These are phyloP conservation scores for Drosophila pruinosa DNA, from an alignment of 1,140 invertebrate genomes.

Conservation along the genomic window DNA sequence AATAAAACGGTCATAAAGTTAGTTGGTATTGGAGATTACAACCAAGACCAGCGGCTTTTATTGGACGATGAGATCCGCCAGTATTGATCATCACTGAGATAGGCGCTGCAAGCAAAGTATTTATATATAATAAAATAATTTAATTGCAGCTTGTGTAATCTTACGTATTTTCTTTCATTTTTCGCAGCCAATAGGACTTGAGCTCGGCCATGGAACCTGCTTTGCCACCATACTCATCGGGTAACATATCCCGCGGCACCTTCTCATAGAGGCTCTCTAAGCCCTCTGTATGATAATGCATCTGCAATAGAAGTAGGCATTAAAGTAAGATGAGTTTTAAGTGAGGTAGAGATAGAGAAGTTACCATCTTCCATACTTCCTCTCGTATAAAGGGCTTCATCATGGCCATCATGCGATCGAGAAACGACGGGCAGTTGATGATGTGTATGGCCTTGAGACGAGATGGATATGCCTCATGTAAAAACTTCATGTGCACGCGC, in stretches of 20 bases:
- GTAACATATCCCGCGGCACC: slow-evolving; percentile 86
- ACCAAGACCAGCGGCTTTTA: slow-evolving; percentile 71
- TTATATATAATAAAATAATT: no score
- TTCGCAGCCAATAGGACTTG: slow-evolving; percentile 84
- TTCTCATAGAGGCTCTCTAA: slow-evolving; percentile 85
- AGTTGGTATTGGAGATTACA: slow-evolving; percentile 21
- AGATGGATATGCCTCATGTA: slow-evolving; percentile 89
- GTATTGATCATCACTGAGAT: slow-evolving; percentile 65
- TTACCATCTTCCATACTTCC: slow-evolving; percentile 84
- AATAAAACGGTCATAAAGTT: background rate
- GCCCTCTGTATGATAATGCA: slow-evolving; percentile 86
- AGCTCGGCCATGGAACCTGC: slow-evolving; percentile 84
- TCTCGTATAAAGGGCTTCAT: slow-evolving; percentile 86
- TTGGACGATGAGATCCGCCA: slow-evolving; percentile 50
- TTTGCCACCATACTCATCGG: slow-evolving; percentile 87
- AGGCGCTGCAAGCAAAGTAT: slow-evolving; percentile 42
- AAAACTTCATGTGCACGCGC: slow-evolving; percentile 67
- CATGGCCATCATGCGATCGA: slow-evolving; percentile 86
- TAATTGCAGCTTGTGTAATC: no score
- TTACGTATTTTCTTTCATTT: slow-evolving; percentile 65
- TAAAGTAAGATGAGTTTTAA: background rate
- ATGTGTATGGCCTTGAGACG: slow-evolving; percentile 89
- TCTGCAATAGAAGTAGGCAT: slow-evolving; percentile 73
- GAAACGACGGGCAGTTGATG: slow-evolving; percentile 86
- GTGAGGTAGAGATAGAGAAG: no score